Conservation (phyloP, 1,140 invertebrate genomes). For the Prorops nasuta region DNA sequence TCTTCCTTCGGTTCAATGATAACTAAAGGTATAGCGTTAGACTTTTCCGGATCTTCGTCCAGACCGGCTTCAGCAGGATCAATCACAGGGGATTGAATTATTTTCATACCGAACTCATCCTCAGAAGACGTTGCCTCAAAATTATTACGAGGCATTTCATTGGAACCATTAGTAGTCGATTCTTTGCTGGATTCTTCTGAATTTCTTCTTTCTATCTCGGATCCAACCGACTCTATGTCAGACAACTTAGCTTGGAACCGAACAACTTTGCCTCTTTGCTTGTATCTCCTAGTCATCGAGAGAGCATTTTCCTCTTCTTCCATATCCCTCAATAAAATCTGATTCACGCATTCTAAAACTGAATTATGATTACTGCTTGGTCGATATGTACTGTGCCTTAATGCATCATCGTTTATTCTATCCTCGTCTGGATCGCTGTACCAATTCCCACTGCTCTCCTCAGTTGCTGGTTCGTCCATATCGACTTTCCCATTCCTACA, state of each 20-base stretch:
- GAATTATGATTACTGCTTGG: conserved; percentile 66
- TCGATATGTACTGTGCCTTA: conserved; percentile 47
- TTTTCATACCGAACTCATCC: conserved; percentile 45
- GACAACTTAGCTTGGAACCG: conserved; percentile 52
- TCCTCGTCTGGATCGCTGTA: conserved; percentile 72
- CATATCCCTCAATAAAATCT: conserved; percentile 66
- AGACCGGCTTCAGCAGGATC: conserved; percentile 20
- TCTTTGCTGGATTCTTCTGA: conserved; percentile 43
- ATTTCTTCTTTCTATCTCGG: conserved; percentile 52
- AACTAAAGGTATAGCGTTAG: conserved; percentile 45
- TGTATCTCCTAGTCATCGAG: conserved; percentile 45
- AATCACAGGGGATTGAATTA: conserved; percentile 11
- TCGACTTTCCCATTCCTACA: conserved; percentile 54
- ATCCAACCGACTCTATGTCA: conserved; percentile 54
- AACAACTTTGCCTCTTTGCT: conserved; percentile 50
- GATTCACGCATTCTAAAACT: conserved; percentile 74
- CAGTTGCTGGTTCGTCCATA: conserved; percentile 55
- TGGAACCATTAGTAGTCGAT: conserved; percentile 3
- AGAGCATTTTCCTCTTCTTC: conserved; percentile 53
- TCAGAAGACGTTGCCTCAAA: conserved; percentile 36
- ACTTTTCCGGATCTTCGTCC: conserved; percentile 32
- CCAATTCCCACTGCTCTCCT: conserved; percentile 67
- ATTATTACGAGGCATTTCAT: conserved; percentile 4
- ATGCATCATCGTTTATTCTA: conserved; percentile 58
- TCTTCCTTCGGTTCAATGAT: conserved; percentile 49